phyloP scores from a whole-genome alignment of 2,888 invertebrate genomes.

The Cheilosia vernalis region DNA sequence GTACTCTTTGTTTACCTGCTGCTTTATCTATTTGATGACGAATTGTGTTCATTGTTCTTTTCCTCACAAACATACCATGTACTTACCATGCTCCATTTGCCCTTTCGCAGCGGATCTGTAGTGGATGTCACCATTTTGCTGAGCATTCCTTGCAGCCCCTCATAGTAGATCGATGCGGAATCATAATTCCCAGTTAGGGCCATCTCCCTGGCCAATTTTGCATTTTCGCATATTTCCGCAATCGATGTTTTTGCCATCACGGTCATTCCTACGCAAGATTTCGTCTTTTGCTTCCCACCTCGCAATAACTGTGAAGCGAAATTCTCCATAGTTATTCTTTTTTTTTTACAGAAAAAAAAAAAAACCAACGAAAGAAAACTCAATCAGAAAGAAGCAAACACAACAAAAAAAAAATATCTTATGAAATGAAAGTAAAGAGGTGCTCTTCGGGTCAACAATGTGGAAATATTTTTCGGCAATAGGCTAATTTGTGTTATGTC shows the following conservation, averaged over 20 bases:
- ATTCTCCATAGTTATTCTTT: constrained; percentile 74
- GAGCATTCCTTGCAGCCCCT: constrained; percentile 96
- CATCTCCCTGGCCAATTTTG: constrained; percentile 97
- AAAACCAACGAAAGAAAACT: constrained; percentile 61
- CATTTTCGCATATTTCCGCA: constrained; percentile 96
- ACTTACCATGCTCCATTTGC: constrained; percentile 94
- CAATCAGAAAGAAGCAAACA: constrained; percentile 63
- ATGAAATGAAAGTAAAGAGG: constrained; percentile 55
- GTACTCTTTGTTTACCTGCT: constrained; percentile 94
- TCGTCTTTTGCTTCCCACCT: constrained; percentile 83
- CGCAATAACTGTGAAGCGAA: constrained; percentile 80
- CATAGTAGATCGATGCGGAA: constrained; percentile 95
- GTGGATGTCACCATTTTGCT: constrained; percentile 92
- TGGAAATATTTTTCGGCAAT: constrained; percentile 10
- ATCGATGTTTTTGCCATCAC: constrained; percentile 93
- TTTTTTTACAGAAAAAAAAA: constrained; percentile 63
- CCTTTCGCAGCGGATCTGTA: constrained; percentile 91
- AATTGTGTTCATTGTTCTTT: constrained; percentile 19
- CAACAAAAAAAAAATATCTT: constrained; percentile 38
- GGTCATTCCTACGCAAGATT: constrained; percentile 86
- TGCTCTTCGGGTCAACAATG: constrained; percentile 6
- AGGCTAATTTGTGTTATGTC: background rate
- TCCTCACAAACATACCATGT: background rate
- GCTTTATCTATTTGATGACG: constrained; percentile 88
- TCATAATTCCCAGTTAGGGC: constrained; percentile 98